Base-by-base conservation (phyloP, 2,797 vertebrate genomes). In the Limosa lapponica region DNA sequence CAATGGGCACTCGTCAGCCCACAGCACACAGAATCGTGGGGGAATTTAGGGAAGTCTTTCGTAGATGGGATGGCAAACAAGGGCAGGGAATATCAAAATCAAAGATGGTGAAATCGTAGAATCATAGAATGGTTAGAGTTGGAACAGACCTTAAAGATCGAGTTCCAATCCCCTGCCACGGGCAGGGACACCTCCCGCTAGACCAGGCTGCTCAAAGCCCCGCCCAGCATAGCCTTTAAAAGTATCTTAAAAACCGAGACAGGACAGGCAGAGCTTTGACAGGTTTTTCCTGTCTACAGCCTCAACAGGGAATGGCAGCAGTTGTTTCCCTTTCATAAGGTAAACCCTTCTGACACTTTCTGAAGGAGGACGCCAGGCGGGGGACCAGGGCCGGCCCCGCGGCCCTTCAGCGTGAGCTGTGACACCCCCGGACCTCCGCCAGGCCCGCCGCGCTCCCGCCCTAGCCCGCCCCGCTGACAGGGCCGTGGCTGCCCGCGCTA, bases 241-340 rank as follows among this genome's bases (percentile, higher is more conserved):
- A 30, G 18, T 30, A 41, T 62, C 16, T 62, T 39, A 13, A 13
- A 24, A 2, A 14, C 27, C 10, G 32, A 39, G 37, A 20, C 14
- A 52, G 16, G 13, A 4, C 20, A 34, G 9, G 7, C 1, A 1
- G 7, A 28, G 10, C 34, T 17, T 0, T 8, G 18, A 17, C 1
- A 37, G 4, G 6, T 16, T 46, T 46, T 28, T n/a, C 16, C 43
- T 4, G 27, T 8, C 18, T 6, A 44, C 46, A 10, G 7, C 6
- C 41, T 10, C 8, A 0, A 7, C 65, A 39, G 25, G 13, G 34
- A 28, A 4, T 16, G 19, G n/a, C 23, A 19, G 59, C 48, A 2
- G 12, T 0, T 18, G 3, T 6, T 58, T 28, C 27, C 10, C 32
- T 34, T 32, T 27, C 25, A 0, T 1, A 5, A 4, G 7, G 36